Evolutionary conservation across 2,888 invertebrate genomes (phyloP), one percentile per base, ranked within the genome.

Genomic region (Brenthis ino): DNA sequence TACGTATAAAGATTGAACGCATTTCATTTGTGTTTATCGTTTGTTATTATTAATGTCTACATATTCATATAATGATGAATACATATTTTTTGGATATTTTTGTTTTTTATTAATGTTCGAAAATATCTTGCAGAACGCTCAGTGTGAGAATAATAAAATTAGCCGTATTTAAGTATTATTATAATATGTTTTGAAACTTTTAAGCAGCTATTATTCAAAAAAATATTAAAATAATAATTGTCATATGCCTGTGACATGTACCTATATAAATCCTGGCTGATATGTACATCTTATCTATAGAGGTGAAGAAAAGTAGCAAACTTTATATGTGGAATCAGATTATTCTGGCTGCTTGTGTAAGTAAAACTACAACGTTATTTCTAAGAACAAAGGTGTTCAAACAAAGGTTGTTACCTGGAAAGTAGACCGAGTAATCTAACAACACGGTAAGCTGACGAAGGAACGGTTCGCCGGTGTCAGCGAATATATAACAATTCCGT

Each of bases 401-500:
- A 57, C 43, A 64, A 57, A 64, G 48, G 28, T 53, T 48, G 20
- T 82, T 83, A 85, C 93, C 92, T 24, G 93, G 89, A 76, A 93
- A 94, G 78, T 90, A 94, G 6, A 91, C 85, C 1, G 87, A 88
- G 61, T 88, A 93, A 43, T 91, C 88, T 67, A 94, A 75, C 2
- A 83, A 80, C n/a, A 80, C 87, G 58, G 91, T 88, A 4, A 94
- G 82, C 76, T 94, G 94, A 3, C 93, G 83, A 1, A 93, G 80
- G 68, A 94, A 93, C 1, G 89, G 77, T 70, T 93, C 91, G 51
- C 93, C 93, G 0, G 91, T 91, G 28, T 92, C 92, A 55, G 86
- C 79, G 75, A 94, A 94, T 37, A 94, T 77, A 77, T 91, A 93
- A 72, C 93, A 93, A 75, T 87, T 88, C 64, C 90, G 78, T 72